Evolutionary conservation across 2,888 invertebrate genomes (phyloP).

Genomic region (Tiphia femorata): DNA sequence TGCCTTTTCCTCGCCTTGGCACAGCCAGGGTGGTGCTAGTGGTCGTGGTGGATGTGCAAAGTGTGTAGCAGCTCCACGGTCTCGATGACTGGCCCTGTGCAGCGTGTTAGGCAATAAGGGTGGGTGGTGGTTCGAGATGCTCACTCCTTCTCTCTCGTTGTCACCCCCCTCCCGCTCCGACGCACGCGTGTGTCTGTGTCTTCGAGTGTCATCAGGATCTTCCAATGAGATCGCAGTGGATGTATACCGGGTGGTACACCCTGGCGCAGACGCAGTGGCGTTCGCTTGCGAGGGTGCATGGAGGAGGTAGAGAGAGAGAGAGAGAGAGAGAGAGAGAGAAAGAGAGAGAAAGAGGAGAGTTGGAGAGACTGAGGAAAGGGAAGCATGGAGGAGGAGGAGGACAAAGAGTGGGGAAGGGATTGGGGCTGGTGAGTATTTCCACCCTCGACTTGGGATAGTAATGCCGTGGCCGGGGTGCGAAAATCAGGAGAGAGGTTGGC

Average conservation of each 20-base stretch:
- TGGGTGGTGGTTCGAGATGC: neutral
- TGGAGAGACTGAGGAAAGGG: no score
- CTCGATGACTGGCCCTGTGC: constrained; percentile 26
- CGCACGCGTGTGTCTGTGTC: constrained; percentile 37
- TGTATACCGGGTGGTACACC: constrained; percentile 35
- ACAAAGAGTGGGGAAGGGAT: constrained; percentile 16
- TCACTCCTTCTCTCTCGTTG: neutral
- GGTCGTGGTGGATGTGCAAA: constrained; percentile 21
- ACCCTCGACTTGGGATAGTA: constrained; percentile 51
- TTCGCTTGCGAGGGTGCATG: constrained; percentile 22
- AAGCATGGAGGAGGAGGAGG: constrained; percentile 10
- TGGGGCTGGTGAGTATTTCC: constrained; percentile 45
- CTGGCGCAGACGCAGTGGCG: constrained; percentile 50
- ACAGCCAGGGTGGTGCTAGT: neutral
- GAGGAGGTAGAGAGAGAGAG: constrained; percentile 4
- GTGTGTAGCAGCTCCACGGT: constrained; percentile 22
- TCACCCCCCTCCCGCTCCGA: neutral
- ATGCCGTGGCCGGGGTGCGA: constrained; percentile 61
- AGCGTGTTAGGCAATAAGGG: neutral
- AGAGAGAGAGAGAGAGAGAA: constrained; percentile 9
- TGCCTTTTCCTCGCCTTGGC: neutral
- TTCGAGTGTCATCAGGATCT: constrained; percentile 52
- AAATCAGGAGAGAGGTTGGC: constrained; percentile 55
- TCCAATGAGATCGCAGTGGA: constrained; percentile 58
- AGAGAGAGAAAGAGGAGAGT: neutral